Conservation (phyloP, 2,113 vertebrate genomes). For the rat (Rattus norvegicus) region GRCr8 NC_086020.1:236334501-236335000, state of each 20-base stretch:
- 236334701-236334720: conserved; percentile 67
- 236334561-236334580: conserved; percentile 44
- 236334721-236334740: conserved; percentile 77
- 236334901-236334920: conserved; percentile 77
- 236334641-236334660: conserved; percentile 69
- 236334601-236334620: conserved; percentile 76
- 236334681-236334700: conserved; percentile 73
- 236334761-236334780: conserved; percentile 78
- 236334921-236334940: conserved; percentile 74
- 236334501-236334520: conserved; percentile 64
- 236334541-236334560: too few species aligned
- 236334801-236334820: conserved; percentile 71
- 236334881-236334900: conserved; percentile 71
- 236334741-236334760: conserved; percentile 77
- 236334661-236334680: conserved; percentile 73
- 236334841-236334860: conserved; percentile 72
- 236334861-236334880: conserved; percentile 67
- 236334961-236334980: conserved; percentile 62
- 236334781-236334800: conserved; percentile 77
- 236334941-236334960: conserved; percentile 75
- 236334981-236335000: conserved; percentile 71
- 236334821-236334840: conserved; percentile 73
- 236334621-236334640: conserved; percentile 75
- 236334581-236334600: conserved; percentile 62
- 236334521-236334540: too few species aligned